Percentiles rank a stretch among this genome's conserved stretches.
Evolutionary conservation across 2,797 vertebrate genomes (phyloP).

Genomic region (Hirundo rustica): DNA sequence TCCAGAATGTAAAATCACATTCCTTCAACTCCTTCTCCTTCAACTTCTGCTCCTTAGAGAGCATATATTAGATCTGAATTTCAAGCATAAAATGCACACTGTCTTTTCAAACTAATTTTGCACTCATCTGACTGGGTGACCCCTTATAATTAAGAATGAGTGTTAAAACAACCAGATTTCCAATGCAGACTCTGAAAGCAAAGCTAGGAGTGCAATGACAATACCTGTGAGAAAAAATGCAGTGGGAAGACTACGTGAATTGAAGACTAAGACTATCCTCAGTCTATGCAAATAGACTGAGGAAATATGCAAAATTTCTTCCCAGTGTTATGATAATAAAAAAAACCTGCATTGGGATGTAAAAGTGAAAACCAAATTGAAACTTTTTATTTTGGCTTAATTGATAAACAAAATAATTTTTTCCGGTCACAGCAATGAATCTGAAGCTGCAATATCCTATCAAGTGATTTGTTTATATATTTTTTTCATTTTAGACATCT

Average conservation of each 20-base stretch:
- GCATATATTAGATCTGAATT: background rate
- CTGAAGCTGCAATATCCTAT: background rate
- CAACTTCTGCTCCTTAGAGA: background rate
- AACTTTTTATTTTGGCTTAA: background rate
- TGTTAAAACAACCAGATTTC: background rate
- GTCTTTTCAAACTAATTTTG: background rate
- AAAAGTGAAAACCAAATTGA: background rate
- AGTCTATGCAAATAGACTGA: background rate
- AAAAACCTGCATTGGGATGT: rapidly evolving
- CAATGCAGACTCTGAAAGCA: background rate
- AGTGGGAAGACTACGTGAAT: background rate
- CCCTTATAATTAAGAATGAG: background rate
- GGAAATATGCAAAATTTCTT: background rate
- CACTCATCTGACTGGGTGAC: background rate
- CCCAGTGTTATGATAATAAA: background rate
- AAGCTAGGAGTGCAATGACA: background rate
- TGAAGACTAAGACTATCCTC: background rate
- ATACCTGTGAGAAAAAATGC: background rate
- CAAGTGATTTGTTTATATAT: background rate
- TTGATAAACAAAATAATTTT: background rate
- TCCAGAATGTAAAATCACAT: background rate
- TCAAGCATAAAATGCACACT: background rate
- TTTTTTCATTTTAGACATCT: background rate
- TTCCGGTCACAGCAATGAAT: background rate
- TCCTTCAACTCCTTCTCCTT: background rate